These are phyloP conservation scores for Sciurus niger DNA, from an alignment of 2,113 vertebrate species.

Conservation along the genomic window DNA sequence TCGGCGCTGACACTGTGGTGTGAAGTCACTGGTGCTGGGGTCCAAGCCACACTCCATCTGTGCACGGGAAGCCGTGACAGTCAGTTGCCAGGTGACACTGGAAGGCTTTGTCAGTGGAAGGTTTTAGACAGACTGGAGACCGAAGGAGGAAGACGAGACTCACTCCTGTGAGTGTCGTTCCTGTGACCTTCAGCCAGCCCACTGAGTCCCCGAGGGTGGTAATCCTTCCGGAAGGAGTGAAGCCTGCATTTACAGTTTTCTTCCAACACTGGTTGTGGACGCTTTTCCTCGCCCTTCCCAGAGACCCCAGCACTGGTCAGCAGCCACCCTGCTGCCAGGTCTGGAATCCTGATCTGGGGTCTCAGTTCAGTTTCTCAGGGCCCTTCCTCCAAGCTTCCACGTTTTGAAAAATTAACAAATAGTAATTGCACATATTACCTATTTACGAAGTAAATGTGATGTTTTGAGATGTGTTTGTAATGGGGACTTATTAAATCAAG, in stretches of 20 bases:
- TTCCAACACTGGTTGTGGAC: neutral
- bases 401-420: neutral
- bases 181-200: neutral
- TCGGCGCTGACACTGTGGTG: no score
- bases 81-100: neutral
- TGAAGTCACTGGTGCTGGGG: neutral
- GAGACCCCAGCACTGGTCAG: no score
- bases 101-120: neutral
- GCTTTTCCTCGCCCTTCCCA: neutral
- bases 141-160: neutral
- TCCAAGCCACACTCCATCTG: neutral
- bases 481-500: neutral
- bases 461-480: neutral
- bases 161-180: neutral
- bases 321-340: neutral
- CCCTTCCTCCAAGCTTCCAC: neutral
- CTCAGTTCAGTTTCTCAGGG: no score
- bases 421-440: neutral
- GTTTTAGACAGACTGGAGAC: neutral
- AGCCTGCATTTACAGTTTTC: no score
- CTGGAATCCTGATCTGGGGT: no score
- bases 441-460: neutral
- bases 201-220: neutral
- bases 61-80: neutral
- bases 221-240: neutral